A percentile compares a stretch with the other conserved stretches of the same genome.
Evolutionary conservation across 2,113 vertebrate genomes (phyloP).

Genomic region (Scopus umbretta): DNA sequence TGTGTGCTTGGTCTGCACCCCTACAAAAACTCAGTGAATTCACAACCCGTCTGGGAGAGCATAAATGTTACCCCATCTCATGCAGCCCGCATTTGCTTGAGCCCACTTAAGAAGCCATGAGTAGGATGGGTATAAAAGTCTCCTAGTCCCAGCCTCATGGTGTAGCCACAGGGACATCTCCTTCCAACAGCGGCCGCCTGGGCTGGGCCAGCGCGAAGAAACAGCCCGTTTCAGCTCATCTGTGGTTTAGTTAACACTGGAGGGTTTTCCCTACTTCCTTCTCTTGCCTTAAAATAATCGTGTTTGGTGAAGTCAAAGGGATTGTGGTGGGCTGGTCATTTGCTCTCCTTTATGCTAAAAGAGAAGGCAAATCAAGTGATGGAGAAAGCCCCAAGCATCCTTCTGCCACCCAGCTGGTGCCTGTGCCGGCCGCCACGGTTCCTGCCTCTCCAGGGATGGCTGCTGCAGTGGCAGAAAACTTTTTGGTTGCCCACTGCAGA

Average conservation of each 20-base stretch:
- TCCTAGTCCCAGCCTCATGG: accelerated
- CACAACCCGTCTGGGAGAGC: not conserved
- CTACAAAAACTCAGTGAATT: not conserved
- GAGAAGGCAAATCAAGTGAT: not conserved
- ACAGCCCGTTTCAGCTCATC: not conserved
- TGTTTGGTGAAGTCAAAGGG: not conserved
- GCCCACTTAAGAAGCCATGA: not conserved
- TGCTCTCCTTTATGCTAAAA: not conserved
- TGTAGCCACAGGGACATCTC: not conserved
- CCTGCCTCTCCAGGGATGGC: not conserved
- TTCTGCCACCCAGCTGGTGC: not conserved
- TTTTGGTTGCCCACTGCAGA: not conserved
- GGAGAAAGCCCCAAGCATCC: not conserved
- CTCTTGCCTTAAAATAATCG: not conserved
- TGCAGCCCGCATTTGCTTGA: not conserved
- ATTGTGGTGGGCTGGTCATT: accelerated
- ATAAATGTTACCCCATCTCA: not conserved
- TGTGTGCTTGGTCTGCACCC: not conserved
- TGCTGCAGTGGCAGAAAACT: not conserved
- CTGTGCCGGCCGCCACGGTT: accelerated
- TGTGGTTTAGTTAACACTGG: not conserved
- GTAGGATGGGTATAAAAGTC: not conserved
- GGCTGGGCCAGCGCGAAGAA: not conserved
- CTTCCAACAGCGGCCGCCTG: not conserved
- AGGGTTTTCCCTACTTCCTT: not conserved